Evolutionary conservation across 2,113 vertebrate genomes (phyloP), one percentile per base, ranked within the genome.

Genomic region (Mastomys coucha): DNA sequence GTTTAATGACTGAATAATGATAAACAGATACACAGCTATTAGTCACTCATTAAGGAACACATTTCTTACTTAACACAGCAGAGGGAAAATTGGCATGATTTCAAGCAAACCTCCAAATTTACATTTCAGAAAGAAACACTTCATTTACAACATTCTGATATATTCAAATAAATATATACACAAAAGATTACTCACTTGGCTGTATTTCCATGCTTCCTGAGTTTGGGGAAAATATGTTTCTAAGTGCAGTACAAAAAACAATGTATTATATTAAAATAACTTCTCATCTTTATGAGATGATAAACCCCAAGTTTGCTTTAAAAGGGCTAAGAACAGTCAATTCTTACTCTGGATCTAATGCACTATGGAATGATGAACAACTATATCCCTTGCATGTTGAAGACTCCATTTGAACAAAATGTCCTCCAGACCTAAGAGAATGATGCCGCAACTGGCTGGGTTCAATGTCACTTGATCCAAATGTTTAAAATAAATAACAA

Each of bases 31-130:
- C 5, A n/a, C 9, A 94, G 70, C 63, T 95, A 89, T 96, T 96
- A 96, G 56, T 93, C 28, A 89, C 80, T 95, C 89, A 63, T 81
- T 95, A 96, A 96, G 88, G 91, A 96, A 93, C n/a, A 93, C 26
- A 26, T 87, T 90, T 95, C 91, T 53, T 49, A 85, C 58, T 77
- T 72, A 97, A 96, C 56, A 85, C 42, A 94, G 51, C 42, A 72
- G 45, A 96, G 70, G 95, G 49, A 90, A 96, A 93, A 88, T 14
- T 17, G 77, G 42, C 73, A 82, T 70, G 69, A 93, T 96, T 96
- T 95, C 69, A 96, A 69, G 51, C 84, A 96, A 96, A 75, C 78
- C 63, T 93, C 88, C 69, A 97, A 97, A 95, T 95, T 89, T 94
- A 90, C 92, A 96, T 96, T 95, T 94, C 73, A 95, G 73, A 92